Evolutionary conservation across 1,140 invertebrate species (phyloP), one percentile per base, ranked within the genome.

Genomic region (Hyles vespertilio): DNA sequence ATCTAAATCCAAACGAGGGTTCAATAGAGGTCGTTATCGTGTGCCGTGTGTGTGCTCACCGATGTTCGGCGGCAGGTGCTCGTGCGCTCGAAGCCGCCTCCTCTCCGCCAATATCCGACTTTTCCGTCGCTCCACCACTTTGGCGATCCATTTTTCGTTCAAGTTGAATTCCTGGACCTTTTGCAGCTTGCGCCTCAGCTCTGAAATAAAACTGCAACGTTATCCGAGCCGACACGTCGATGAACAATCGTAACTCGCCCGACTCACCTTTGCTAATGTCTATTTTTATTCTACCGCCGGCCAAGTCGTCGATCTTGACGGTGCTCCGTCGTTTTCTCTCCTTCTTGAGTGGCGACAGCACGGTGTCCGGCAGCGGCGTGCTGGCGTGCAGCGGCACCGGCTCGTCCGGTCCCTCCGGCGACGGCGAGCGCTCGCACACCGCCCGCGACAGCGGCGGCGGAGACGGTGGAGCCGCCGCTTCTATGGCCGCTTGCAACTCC

Each of bases 401-500:
- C 65, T 34, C 34, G 48, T 47, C 6, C 45, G 55, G 22, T 22
- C 51, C 45, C 44, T 36, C 32, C 46, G 54, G 51, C 49, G 53
- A 57, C 45, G 57, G 50, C 49, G 64, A 40, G 60, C 58, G 54
- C n/a, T 36, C 32, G 56, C 48, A 55, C 46, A 53, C 49, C 61
- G 59, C 32, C 51, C 8, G 51, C 48, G 61, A 58, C 12, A 57
- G 63, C 48, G 68, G 66, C 33, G 71, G 67, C 22, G 70, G 67
- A 8, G 67, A 57, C 46, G 68, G 72, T 32, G 70, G 72, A 44
- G 72, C 72, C n/a, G 61, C 71, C n/a, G 74, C 73, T 10, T 56
- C 74, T 22, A 80, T 61, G 49, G 72, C 73, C 1, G 68, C 71
- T 59, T 75, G 76, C 67, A 83, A 71, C 67, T 80, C 76, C 34